Conservation (phyloP, 1,140 invertebrate species). For the Calliphora vicina region DNA sequence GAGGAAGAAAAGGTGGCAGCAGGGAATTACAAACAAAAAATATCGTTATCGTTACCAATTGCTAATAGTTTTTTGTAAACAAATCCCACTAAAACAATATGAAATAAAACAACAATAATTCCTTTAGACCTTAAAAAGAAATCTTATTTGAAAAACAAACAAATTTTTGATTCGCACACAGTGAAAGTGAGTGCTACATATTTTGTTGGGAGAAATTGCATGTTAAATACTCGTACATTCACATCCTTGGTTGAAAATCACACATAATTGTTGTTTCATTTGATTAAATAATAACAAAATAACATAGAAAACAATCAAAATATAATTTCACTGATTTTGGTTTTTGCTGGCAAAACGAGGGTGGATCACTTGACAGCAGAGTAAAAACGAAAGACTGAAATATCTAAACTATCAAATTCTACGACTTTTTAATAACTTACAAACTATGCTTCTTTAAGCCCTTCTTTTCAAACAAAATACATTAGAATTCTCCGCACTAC, state of each 20-base stretch:
- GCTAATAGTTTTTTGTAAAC: neutral
- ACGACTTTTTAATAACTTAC: too few relatives aligned
- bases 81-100: neutral
- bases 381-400: too few relatives aligned
- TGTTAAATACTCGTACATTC: neutral
- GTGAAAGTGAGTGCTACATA: neutral
- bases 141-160: neutral
- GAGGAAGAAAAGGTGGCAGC: too few relatives aligned
- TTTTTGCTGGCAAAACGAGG: neutral
- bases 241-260: neutral
- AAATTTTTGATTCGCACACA: neutral
- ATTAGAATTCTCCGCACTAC: neutral
- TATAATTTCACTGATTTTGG: neutral
- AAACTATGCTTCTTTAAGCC: too few relatives aligned
- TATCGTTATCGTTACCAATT: neutral
- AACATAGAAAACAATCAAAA: neutral
- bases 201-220: neutral
- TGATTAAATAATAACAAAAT: constrained; percentile 1
- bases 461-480: too few relatives aligned
- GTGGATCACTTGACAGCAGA: neutral
- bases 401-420: too few relatives aligned
- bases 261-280: constrained; percentile 5
- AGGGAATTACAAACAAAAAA: neutral
- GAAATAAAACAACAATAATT: neutral
- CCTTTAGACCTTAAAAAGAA: neutral